Base-by-base conservation (phyloP, 2,113 vertebrate genomes). In the Variabilichromis moorii region DNA sequence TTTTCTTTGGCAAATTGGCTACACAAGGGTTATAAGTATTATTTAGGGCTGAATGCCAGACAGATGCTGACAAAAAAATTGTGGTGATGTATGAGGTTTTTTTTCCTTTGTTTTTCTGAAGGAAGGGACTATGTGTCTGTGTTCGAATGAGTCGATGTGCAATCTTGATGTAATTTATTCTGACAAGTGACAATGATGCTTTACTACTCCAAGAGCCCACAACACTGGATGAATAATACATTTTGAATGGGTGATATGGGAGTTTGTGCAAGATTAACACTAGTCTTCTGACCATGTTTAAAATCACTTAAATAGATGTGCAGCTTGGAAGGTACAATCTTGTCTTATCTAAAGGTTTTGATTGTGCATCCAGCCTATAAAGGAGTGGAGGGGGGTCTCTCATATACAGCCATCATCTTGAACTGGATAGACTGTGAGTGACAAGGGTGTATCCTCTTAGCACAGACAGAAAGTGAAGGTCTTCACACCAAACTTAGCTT, bases 131-230 rank as follows among this genome's bases (percentile, higher is more conserved):
- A 26, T 83, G 51, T 86, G 73, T 33, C 21, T 79, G 26, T 82
- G 35, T 87, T 68, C 37, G 50, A 61, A 51, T 81, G 54, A 85
- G 57, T 88, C 66, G 61, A 78, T 81, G 89, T 81, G 66, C 54
- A 80, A 79, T 90, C 47, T 81, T 91, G 92, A 92, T 83, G 26
- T 91, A 84, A 94, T 93, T 86, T 81, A 50, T 40, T 85, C 50
- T 90, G 92, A 93, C 94, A 95, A 86, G 82, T 88, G 92, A 94
- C 89, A 91, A 87, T 79, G 87, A 93, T 86, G 88, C 68, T 83
- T 91, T 88, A 79, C 83, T 86, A 54, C 86, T 84, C 57, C 54
- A 35, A 54, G 57, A 88, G 85, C 68, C 76, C 53, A 87, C 55
- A 86, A 73, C 26, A 53, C 42, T 59, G 86, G 61, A 80, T 84